Evolutionary conservation across 2,113 vertebrate species (phyloP).

Genomic region (Bombycilla garrulus): DNA sequence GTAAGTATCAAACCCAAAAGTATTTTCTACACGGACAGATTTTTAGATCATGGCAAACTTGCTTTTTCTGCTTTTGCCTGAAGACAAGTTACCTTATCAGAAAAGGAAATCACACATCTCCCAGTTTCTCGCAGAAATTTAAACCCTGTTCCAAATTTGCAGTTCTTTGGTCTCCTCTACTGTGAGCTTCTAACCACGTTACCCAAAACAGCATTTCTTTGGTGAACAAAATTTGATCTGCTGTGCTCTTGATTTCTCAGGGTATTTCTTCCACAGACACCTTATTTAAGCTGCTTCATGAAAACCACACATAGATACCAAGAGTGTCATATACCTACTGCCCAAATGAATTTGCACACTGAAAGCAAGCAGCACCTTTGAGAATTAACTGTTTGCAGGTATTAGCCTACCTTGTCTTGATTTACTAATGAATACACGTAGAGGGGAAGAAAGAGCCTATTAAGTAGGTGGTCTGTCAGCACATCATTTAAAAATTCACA

Average conservation of each 20-base stretch:
- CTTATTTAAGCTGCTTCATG: neutral
- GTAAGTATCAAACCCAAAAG: neutral
- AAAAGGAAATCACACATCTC: neutral
- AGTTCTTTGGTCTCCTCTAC: neutral
- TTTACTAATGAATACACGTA: slow-evolving; percentile 93
- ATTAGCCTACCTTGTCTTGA: slow-evolving; percentile 80
- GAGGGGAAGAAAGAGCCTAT: slow-evolving; percentile 94
- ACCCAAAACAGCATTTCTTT: neutral
- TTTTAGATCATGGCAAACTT: neutral
- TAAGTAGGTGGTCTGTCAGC: slow-evolving; percentile 94
- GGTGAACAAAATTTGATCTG: neutral
- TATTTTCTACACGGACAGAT: neutral
- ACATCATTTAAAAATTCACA: slow-evolving; percentile 99
- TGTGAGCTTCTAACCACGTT: neutral
- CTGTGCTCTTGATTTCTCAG: neutral
- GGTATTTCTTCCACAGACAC: neutral
- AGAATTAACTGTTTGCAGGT: neutral
- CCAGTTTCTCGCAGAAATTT: neutral
- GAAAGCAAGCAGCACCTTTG: neutral
- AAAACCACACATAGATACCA: neutral
- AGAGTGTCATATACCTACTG: neutral
- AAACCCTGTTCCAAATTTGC: neutral
- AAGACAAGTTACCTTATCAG: neutral
- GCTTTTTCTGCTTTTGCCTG: neutral
- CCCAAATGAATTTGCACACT: neutral